Evolutionary conservation across 2,113 vertebrate genomes (phyloP).

Genomic region (Orthochromis malagaraziensis): DNA sequence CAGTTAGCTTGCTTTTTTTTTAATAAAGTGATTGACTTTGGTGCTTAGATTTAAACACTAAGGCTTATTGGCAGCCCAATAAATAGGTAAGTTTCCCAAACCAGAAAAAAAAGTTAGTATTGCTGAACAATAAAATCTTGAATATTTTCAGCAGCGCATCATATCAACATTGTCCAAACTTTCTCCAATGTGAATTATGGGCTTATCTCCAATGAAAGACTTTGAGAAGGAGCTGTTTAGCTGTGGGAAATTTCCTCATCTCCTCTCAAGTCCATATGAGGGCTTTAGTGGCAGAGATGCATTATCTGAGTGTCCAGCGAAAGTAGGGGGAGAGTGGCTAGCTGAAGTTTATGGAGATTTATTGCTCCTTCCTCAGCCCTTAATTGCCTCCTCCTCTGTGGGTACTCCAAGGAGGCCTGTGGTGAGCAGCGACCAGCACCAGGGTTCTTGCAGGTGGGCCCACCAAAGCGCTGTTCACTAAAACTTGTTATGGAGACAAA

Average conservation of each 20-base stretch:
- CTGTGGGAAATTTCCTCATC: slow-evolving; percentile 8
- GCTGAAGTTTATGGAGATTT: slow-evolving; percentile 81
- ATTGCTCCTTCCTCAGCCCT: slow-evolving; percentile 64
- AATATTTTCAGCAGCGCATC: neutral
- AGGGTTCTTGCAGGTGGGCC: slow-evolving; percentile 70
- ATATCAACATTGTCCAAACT: neutral
- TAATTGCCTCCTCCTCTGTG: slow-evolving; percentile 73
- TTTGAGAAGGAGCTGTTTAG: neutral
- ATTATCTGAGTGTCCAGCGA: slow-evolving; percentile 57
- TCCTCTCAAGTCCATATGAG: slow-evolving; percentile 16
- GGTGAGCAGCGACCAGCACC: slow-evolving; percentile 34
- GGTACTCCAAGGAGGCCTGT: slow-evolving; percentile 64
- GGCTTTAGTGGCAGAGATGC: slow-evolving; percentile 36
- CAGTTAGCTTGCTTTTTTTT: neutral
- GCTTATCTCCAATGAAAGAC: neutral
- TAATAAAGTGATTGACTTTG: neutral
- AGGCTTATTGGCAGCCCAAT: neutral
- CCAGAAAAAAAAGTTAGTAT: neutral
- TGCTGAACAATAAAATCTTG: neutral
- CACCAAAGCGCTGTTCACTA: slow-evolving; percentile 46
- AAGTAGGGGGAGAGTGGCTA: slow-evolving; percentile 46
- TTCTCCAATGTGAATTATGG: neutral
- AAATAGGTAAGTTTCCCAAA: neutral
- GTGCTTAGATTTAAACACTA: neutral
- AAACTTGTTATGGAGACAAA: slow-evolving; percentile 74